Percentiles rank a stretch among this genome's conserved stretches.
These are phyloP conservation scores for Ennomos erosarius DNA, from an alignment of 2,888 invertebrate genomes.

Conservation along the genomic window DNA sequence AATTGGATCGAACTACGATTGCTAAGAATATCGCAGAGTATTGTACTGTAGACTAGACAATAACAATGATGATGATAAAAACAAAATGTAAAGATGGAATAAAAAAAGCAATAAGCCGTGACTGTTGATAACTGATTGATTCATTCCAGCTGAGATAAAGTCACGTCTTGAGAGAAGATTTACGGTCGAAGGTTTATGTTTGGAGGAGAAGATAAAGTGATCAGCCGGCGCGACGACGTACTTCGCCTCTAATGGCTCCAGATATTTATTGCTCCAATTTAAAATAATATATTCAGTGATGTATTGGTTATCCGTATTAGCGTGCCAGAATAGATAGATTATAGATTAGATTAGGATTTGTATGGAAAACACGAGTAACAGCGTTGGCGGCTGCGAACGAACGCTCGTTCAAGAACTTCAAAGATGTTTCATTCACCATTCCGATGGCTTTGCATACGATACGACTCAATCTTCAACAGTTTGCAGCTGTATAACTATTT, in stretches of 20 bases:
- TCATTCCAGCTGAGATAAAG: conserved; percentile 70
- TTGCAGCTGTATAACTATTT: too few species aligned
- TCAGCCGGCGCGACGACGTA: conserved; percentile 43
- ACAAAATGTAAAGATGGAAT: conserved; percentile 5
- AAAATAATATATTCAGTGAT: conserved; percentile 34
- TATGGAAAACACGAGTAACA: too few species aligned
- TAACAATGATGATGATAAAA: conserved; percentile 1
- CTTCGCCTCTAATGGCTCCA: conserved; percentile 49
- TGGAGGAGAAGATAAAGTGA: conserved; percentile 49
- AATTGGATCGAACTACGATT: too few species aligned
- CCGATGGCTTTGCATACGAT: too few species aligned
- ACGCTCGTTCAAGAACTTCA: too few species aligned
- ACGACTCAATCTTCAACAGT: too few species aligned
- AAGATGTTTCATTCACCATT: too few species aligned
- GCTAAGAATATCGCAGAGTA: too few species aligned
- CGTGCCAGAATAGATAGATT: conserved; percentile 1
- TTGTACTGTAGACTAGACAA: background rate
- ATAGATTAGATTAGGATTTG: background rate
- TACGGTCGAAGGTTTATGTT: conserved; percentile 68
- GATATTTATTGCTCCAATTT: conserved; percentile 57
- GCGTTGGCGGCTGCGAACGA: too few species aligned
- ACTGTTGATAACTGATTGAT: conserved; percentile 70
- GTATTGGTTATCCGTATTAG: conserved; percentile 9
- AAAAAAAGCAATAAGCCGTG: conserved; percentile 53
- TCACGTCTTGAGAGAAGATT: conserved; percentile 58